A percentile compares a stretch with the other conserved stretches of the same genome.
phyloP scores from a whole-genome alignment of 2,797 vertebrate species.

The Amphiprion clarkii region DNA sequence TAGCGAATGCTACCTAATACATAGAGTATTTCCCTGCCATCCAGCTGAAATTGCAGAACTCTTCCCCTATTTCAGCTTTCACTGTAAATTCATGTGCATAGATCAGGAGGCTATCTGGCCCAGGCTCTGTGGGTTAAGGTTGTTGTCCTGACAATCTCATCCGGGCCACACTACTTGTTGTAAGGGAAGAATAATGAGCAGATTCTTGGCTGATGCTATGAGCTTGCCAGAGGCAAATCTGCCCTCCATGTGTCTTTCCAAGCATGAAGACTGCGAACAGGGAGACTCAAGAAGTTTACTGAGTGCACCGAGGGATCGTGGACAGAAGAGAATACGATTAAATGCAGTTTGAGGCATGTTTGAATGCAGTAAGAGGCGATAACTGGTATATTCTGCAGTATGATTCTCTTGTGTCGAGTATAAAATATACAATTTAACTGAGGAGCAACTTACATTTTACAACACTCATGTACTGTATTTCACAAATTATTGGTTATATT shows the following conservation, averaged over 20 bases:
- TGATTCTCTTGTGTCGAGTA: not conserved
- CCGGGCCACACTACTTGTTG: slow-evolving; percentile 44
- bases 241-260: slow-evolving; percentile 61
- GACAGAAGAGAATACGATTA: slow-evolving; percentile 55
- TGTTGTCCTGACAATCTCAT: slow-evolving; percentile 59
- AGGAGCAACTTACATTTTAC: not conserved
- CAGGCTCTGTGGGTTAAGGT: slow-evolving; percentile 34
- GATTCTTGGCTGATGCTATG: slow-evolving; percentile 61
- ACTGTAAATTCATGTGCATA: slow-evolving; percentile 54
- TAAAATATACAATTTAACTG: not conserved
- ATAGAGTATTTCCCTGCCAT: slow-evolving; percentile 24
- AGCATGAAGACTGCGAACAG: slow-evolving; percentile 57
- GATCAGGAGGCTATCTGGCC: slow-evolving; percentile 51
- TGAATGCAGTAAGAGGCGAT: slow-evolving; percentile 12
- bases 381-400: not conserved
- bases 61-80: slow-evolving; percentile 25
- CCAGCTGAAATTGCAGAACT: slow-evolving; percentile 32
- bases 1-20: not conserved
- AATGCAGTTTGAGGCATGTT: slow-evolving; percentile 44
- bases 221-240: slow-evolving; percentile 76
- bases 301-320: slow-evolving; percentile 30
- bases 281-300: slow-evolving; percentile 51
- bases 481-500: not conserved
- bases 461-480: not conserved
- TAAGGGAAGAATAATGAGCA: slow-evolving; percentile 74